Evolutionary conservation across 1,140 invertebrate species (phyloP).

Genomic region (Penaeus vannamei): DNA sequence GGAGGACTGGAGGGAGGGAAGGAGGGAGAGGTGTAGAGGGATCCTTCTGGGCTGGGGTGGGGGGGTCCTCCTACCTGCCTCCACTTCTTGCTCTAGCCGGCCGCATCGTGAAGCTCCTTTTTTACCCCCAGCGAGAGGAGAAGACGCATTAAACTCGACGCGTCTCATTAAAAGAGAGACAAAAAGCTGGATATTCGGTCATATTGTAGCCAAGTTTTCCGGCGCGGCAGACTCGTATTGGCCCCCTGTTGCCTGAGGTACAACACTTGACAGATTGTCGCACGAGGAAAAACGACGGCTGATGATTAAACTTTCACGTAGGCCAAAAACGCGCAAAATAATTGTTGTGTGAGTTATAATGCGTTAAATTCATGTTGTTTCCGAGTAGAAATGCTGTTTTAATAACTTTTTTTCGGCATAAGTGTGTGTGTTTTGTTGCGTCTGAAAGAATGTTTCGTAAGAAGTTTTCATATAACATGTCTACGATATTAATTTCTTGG

Average conservation of each 20-base stretch:
- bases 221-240: slow-evolving; percentile 56
- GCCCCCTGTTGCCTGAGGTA: slow-evolving; percentile 57
- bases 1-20: neutral
- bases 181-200: slow-evolving; percentile 64
- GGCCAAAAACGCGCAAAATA: slow-evolving; percentile 46
- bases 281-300: slow-evolving; percentile 34
- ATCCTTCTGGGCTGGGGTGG: neutral
- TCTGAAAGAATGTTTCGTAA: too few species aligned
- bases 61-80: neutral
- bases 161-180: slow-evolving; percentile 63
- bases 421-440: neutral
- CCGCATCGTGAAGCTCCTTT: slow-evolving; percentile 61
- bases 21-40: neutral
- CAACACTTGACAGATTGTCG: slow-evolving; percentile 35
- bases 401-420: neutral
- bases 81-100: slow-evolving; percentile 57
- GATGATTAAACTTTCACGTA: slow-evolving; percentile 62
- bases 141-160: slow-evolving; percentile 65
- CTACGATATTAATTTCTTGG: too few species aligned
- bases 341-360: slow-evolving; percentile 57
- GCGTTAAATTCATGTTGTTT: slow-evolving; percentile 46
- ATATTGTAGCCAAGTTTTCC: slow-evolving; percentile 63
- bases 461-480: too few species aligned
- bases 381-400: slow-evolving; percentile 1
- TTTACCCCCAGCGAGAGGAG: slow-evolving; percentile 53